phyloP scores from a whole-genome alignment of 92 coral and sea anemone species.

The Paramuricea clavata region DNA sequence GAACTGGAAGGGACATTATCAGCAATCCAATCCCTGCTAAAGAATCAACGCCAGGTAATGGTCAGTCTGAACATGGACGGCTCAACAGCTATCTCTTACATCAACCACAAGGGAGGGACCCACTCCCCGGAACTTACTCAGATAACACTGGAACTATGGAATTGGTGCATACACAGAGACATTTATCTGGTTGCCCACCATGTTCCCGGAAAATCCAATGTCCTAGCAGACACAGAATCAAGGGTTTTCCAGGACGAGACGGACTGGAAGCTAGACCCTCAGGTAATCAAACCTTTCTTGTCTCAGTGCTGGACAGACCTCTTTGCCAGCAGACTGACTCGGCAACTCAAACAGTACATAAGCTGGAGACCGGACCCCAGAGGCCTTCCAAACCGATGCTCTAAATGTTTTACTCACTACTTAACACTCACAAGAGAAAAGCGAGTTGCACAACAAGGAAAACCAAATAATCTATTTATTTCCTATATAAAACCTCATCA shows the following conservation, averaged over 20 bases:
- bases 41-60: constrained; percentile 32
- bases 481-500: background rate
- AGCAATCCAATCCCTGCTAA: constrained; percentile 54
- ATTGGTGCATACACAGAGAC: constrained; percentile 58
- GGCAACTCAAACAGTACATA: constrained; percentile 51
- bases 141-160: constrained; percentile 65
- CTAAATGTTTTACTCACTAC: background rate
- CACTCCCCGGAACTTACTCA: constrained; percentile 54
- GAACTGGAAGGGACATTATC: constrained; percentile 61
- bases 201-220: constrained; percentile 54
- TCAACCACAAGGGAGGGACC: constrained; percentile 73
- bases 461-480: constrained; percentile 44
- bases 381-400: constrained; percentile 58
- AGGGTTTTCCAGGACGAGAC: constrained; percentile 56
- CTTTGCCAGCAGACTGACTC: constrained; percentile 65
- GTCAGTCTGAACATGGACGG: constrained; percentile 56
- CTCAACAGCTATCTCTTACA: constrained; percentile 54
- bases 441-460: constrained; percentile 16
- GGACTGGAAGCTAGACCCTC: constrained; percentile 62
- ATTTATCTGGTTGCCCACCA: constrained; percentile 51
- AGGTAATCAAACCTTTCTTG: constrained; percentile 56
- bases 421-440: too few relatives aligned
- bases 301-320: constrained; percentile 59
- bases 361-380: constrained; percentile 72
- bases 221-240: constrained; percentile 60